Evolutionary conservation across 2,797 vertebrate genomes (phyloP).

Genomic region (Oophaga sylvatica): DNA sequence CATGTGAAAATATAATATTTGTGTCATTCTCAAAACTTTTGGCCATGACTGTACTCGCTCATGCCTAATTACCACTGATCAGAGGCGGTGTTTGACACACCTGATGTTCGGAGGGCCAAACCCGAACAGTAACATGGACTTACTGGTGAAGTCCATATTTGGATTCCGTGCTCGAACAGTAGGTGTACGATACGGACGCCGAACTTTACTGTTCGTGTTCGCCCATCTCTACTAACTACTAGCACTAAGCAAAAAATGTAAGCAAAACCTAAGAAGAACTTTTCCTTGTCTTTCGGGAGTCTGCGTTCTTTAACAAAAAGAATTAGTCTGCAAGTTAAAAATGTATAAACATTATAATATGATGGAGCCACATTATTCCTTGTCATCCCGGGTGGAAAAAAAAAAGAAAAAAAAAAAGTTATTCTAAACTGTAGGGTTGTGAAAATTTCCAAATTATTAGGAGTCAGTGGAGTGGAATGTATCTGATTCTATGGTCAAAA

Average conservation of each 20-base stretch:
- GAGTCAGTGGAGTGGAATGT: constrained; percentile 68
- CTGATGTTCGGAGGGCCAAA: too few relatives aligned
- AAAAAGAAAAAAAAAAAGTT: background rate
- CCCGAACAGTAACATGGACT: too few relatives aligned
- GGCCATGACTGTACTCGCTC: too few relatives aligned
- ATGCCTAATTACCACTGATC: too few relatives aligned
- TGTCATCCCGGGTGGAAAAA: constrained; percentile 39
- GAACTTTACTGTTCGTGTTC: too few relatives aligned
- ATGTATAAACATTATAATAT: background rate
- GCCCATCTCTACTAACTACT: too few relatives aligned
- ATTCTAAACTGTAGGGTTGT: constrained; percentile 55
- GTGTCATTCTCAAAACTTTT: too few relatives aligned
- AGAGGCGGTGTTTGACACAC: too few relatives aligned
- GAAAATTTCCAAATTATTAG: constrained; percentile 43
- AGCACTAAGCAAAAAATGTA: background rate
- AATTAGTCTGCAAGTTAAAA: background rate
- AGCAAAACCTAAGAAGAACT: background rate
- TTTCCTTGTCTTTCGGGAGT: background rate
- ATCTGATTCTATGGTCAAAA: constrained; percentile 63
- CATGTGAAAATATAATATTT: too few relatives aligned
- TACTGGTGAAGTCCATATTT: too few relatives aligned
- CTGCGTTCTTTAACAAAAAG: background rate
- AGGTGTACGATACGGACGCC: too few relatives aligned
- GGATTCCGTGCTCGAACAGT: too few relatives aligned
- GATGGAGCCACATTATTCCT: background rate